These are phyloP conservation scores for Zaprionus ornatus DNA, from an alignment of 1,140 invertebrate species.

Conservation along the genomic window DNA sequence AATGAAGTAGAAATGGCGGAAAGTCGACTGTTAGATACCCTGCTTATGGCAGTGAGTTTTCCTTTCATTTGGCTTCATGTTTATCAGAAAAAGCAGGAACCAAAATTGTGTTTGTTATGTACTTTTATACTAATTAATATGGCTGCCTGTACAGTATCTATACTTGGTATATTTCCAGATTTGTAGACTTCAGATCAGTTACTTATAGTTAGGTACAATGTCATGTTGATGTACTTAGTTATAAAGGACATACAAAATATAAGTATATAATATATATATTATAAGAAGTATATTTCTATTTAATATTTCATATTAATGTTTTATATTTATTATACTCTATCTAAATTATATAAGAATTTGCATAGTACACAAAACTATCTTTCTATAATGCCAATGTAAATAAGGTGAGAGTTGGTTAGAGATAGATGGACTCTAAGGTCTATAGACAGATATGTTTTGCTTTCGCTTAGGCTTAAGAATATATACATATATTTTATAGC, in stretches of 20 bases:
- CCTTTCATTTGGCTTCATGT: background rate
- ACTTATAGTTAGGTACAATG: background rate
- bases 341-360: background rate
- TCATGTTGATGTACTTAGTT: background rate
- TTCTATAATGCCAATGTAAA: conserved; percentile 4
- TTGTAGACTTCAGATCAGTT: conserved; percentile 6
- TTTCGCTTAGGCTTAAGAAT: conserved; percentile 45
- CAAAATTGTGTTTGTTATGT: background rate
- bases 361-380: background rate
- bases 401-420: conserved; percentile 22
- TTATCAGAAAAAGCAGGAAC: conserved; percentile 2
- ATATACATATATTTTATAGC: conserved; percentile 4
- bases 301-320: background rate
- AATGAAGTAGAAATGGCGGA: background rate
- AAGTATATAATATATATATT: background rate
- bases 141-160: background rate
- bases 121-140: background rate
- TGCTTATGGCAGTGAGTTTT: background rate
- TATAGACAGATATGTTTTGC: conserved; percentile 66
- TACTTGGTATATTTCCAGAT: conserved; percentile 6
- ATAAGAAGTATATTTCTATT: background rate
- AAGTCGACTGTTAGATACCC: background rate
- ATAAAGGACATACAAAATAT: conserved; percentile 3
- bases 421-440: conserved; percentile 56
- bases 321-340: background rate